phyloP scores from a whole-genome alignment of 2,888 invertebrate species.

The Lepidochrysops patricia region DNA sequence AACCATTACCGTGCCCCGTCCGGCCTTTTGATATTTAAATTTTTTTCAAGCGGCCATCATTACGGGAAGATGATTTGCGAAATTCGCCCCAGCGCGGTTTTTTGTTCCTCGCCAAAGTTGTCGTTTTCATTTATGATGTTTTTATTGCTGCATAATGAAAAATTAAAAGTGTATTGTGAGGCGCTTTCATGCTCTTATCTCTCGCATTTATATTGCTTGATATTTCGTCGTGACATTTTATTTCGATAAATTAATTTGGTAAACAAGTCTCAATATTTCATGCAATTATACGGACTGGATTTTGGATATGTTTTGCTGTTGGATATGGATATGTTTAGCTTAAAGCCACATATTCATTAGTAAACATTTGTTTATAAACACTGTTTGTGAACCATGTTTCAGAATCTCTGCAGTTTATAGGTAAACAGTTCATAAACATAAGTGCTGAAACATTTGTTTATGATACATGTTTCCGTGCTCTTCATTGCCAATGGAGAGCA shows the following conservation, averaged over 20 bases:
- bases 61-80: constrained; percentile 70
- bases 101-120: constrained; percentile 67
- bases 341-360: too few species aligned
- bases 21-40: constrained; percentile 75
- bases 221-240: constrained; percentile 33
- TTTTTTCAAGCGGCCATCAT: constrained; percentile 73
- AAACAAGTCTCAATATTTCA: not conserved
- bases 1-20: constrained; percentile 73
- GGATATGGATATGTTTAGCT: too few species aligned
- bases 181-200: constrained; percentile 65
- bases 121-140: constrained; percentile 69
- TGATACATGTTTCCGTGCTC: too few species aligned
- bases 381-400: too few species aligned
- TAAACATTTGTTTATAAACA: too few species aligned
- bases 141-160: constrained; percentile 72
- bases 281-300: not conserved
- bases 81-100: constrained; percentile 69
- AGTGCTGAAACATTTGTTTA: too few species aligned
- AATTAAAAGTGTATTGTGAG: constrained; percentile 71
- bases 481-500: too few species aligned
- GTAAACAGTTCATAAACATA: too few species aligned
- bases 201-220: constrained; percentile 47
- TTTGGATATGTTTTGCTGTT: too few species aligned
- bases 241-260: constrained; percentile 41
- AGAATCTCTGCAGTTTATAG: too few species aligned